Conservation (phyloP, 2,888 invertebrate species). For the Gymnocheta viridis region DNA sequence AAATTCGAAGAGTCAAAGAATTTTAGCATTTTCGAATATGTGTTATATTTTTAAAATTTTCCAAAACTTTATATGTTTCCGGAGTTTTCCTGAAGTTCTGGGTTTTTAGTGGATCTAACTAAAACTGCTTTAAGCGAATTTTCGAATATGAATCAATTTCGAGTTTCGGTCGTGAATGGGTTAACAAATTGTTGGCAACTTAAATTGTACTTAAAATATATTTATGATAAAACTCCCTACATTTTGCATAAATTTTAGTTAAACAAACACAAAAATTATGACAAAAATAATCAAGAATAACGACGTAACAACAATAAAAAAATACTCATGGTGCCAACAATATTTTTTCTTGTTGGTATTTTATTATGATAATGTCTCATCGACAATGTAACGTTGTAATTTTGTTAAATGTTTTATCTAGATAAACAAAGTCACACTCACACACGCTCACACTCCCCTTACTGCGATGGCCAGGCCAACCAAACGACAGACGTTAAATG, state of each 20-base stretch:
- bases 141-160: too few relatives aligned
- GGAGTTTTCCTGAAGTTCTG: too few relatives aligned
- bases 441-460: slow-evolving; percentile 14
- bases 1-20: too few relatives aligned
- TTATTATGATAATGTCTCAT: slow-evolving; percentile 7
- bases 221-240: too few relatives aligned
- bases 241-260: neutral
- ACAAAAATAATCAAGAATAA: neutral
- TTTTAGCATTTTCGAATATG: too few relatives aligned
- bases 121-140: too few relatives aligned
- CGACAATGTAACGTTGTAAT: slow-evolving; percentile 62
- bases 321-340: slow-evolving; percentile 24
- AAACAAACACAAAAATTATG: slow-evolving; percentile 13
- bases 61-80: too few relatives aligned
- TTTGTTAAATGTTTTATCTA: slow-evolving; percentile 69
- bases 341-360: neutral
- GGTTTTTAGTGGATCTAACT: too few relatives aligned
- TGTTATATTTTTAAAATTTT: too few relatives aligned
- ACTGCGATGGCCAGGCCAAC: neutral
- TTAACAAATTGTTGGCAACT: neutral
- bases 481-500: slow-evolving; percentile 20
- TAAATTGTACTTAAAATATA: neutral
- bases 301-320: neutral
- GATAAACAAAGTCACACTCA: slow-evolving; percentile 68
- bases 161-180: too few relatives aligned